Base-by-base conservation (phyloP, 2,797 vertebrate species). In the Pelochelys cantorii region DNA sequence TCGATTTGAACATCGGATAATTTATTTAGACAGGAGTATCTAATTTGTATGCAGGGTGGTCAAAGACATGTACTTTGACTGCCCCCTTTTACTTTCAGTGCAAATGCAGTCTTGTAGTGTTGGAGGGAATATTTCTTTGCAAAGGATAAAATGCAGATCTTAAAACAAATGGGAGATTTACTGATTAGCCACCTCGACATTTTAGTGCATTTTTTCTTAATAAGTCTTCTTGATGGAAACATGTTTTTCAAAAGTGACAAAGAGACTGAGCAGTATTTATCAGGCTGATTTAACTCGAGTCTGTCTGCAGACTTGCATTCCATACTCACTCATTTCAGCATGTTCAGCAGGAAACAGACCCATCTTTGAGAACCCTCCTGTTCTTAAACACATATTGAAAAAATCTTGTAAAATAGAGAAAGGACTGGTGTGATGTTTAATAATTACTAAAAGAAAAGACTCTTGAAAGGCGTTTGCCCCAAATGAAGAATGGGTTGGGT, bases 151-250 rank as follows among this genome's bases (percentile, higher is more conserved):
- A 96, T 95, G 94, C 34, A 90, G 96, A 97, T 96, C 97, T 98
- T 97, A 97, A 98, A 98, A 97, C 97, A 98, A 98, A 98, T 94
- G 97, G 96, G 96, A 98, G 97, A 98, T 98, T 97, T 98, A 97
- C 94, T 79, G 94, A 97, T 96, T 87, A 94, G 97, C 91, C 96
- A 86, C 91, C 93, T 87, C 62, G 27, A 96, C 96, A 81, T 97
- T 97, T 97, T 97, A 96, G 97, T 96, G 97, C 88, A 77, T 96
- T 98, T 98, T 97, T 95, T 98, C 97, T 98, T 97, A 97, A 95
- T 97, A 97, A 97, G 95, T 97, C 97, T 97, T 97, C 95, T 79
- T 95, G 97, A 97, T 97, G 92, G 97, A 98, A 98, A 97, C 86
- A 78, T 95, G 97, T 96, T 98, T 98, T 97, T 97, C 95, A 97